These are phyloP conservation scores for Drosophila kanapiae DNA, from an alignment of 1,140 invertebrate genomes.

Conservation along the genomic window DNA sequence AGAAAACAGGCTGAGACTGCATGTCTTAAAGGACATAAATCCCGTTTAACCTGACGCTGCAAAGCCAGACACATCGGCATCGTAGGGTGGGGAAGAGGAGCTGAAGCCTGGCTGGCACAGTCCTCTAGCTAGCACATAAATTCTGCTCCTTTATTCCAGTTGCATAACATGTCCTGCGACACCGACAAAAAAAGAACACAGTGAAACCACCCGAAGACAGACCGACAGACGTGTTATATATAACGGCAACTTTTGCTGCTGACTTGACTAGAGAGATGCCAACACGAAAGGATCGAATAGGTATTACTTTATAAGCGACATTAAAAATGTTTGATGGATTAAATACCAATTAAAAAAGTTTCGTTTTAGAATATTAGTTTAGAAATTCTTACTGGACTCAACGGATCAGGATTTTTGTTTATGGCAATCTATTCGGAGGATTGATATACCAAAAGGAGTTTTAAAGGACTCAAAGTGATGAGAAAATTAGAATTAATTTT, in stretches of 20 bases:
- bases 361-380: not conserved
- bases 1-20: conserved; percentile 61
- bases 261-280: conserved; percentile 49
- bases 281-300: conserved; percentile 3
- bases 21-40: conserved; percentile 68
- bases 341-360: not conserved
- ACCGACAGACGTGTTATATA: conserved; percentile 62
- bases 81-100: not conserved
- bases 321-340: no score
- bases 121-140: conserved; percentile 70
- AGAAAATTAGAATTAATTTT: not conserved
- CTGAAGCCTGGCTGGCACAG: conserved; percentile 32
- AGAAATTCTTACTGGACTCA: not conserved
- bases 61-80: conserved; percentile 43
- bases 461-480: no score
- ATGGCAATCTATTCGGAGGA: no score
- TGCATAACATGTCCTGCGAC: conserved; percentile 77
- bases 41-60: conserved; percentile 78
- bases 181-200: conserved; percentile 51
- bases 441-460: no score
- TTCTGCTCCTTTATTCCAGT: conserved; percentile 75
- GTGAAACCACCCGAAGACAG: conserved; percentile 41
- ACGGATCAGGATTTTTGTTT: no score
- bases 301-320: not conserved
- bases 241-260: conserved; percentile 73